These are phyloP conservation scores for Anguilla rostrata DNA, from an alignment of 2,113 vertebrate species.

Conservation along the genomic window DNA sequence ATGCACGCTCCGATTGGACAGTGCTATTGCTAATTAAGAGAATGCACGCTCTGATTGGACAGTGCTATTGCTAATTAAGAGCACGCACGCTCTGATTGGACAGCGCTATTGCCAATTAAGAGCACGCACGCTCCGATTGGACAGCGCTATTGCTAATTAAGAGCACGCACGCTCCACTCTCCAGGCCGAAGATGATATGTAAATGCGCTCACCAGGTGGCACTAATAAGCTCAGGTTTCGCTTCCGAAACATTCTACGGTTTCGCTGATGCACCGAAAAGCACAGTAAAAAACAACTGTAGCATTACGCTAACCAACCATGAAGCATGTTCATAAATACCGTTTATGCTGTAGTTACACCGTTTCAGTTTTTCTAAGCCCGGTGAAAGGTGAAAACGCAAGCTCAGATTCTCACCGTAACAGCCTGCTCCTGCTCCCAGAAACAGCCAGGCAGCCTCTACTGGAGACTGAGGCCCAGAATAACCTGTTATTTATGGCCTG, in stretches of 20 bases:
- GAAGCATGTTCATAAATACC: background rate
- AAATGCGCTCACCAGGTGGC: conserved; percentile 18
- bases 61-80: too few species aligned
- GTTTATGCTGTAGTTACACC: background rate
- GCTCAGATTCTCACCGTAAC: background rate
- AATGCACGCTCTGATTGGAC: too few species aligned
- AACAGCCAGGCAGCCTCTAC: background rate
- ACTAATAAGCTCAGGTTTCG: conserved; percentile 6
- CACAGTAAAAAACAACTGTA: background rate
- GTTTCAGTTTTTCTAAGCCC: background rate
- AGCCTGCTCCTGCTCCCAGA: background rate
- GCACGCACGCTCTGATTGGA: background rate
- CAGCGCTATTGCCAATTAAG: conserved; percentile 8
- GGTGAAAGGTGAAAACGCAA: background rate
- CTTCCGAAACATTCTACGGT: background rate
- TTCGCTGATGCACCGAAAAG: background rate
- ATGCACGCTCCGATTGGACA: too few species aligned
- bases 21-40: background rate
- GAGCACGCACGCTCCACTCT: background rate
- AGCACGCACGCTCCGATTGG: background rate
- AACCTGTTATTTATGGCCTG: background rate
- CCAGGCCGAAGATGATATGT: background rate
- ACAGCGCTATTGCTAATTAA: background rate
- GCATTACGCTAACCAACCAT: background rate
- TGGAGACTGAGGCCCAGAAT: background rate